These are phyloP conservation scores for zebrafish (Danio rerio) DNA, from an alignment of 2,113 vertebrate genomes.

Conservation along the genomic window DNA sequence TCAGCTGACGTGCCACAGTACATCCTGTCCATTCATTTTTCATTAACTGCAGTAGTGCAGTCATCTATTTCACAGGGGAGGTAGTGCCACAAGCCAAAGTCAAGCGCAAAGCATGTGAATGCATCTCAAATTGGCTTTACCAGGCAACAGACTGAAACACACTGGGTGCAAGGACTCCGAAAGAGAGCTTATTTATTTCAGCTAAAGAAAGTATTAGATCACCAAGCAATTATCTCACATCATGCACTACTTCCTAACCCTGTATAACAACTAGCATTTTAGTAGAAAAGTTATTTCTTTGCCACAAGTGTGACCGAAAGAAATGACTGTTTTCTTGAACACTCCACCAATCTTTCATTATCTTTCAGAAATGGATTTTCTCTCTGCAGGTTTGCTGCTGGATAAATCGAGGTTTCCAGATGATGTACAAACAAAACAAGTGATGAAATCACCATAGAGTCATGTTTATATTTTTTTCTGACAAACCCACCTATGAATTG, in stretches of 20 bases:
- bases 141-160: neutral
- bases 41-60: conserved; percentile 74
- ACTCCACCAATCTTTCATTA: neutral
- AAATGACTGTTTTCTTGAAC: neutral
- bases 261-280: neutral
- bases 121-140: neutral
- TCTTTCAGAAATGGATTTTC: no score
- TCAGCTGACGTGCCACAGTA: conserved; percentile 61
- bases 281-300: neutral
- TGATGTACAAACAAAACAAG: no score
- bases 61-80: conserved; percentile 23
- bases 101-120: neutral
- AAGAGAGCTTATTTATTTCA: neutral
- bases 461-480: no score
- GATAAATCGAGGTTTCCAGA: no score
- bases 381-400: no score
- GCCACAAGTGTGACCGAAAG: neutral
- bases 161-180: neutral
- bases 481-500: no score
- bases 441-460: no score
- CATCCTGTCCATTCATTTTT: conserved; percentile 74
- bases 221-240: neutral
- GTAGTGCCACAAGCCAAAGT: neutral
- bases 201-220: neutral
- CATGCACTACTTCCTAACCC: neutral